Evolutionary conservation across 2,888 invertebrate species (phyloP).

Genomic region (Salticus scenicus): DNA sequence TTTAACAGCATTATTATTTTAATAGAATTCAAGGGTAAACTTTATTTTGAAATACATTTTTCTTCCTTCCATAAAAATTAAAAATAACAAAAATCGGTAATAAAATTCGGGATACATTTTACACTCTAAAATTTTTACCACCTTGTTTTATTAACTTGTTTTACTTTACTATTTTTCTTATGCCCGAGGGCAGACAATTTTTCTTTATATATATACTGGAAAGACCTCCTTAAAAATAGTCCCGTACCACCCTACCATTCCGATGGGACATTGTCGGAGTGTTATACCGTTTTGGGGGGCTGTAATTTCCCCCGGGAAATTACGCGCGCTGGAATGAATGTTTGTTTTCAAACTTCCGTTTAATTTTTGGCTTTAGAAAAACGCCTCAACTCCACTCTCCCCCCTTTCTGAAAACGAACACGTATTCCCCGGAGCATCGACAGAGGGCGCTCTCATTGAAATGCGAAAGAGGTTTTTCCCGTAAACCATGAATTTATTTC

Average conservation of each 20-base stretch:
- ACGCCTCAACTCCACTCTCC: neutral
- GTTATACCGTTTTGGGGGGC: conserved; percentile 63
- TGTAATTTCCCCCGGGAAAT: conserved; percentile 66
- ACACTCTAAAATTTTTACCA: too few relatives aligned
- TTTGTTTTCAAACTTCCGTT: conserved; percentile 67
- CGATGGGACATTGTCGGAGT: conserved; percentile 46
- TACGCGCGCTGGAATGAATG: conserved; percentile 40
- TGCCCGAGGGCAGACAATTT: conserved; percentile 56
- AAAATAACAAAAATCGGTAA: too few relatives aligned
- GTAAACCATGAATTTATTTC: too few relatives aligned
- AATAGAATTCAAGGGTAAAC: too few relatives aligned
- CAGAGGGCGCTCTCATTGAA: conserved; percentile 39
- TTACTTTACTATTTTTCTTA: too few relatives aligned
- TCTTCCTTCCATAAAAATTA: too few relatives aligned
- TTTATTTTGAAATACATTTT: too few relatives aligned
- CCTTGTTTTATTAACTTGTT: too few relatives aligned
- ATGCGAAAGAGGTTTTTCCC: conserved; percentile 38
- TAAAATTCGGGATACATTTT: too few relatives aligned
- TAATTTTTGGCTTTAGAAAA: conserved; percentile 44
- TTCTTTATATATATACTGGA: conserved; percentile 17
- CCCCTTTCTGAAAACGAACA: conserved; percentile 38
- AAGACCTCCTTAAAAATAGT: too few relatives aligned
- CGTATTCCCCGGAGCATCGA: conserved; percentile 51
- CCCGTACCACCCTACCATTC: neutral
- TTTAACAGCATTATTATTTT: too few relatives aligned